Evolutionary conservation across 2,797 vertebrate species (phyloP).

Genomic region (Pelochelys cantorii): DNA sequence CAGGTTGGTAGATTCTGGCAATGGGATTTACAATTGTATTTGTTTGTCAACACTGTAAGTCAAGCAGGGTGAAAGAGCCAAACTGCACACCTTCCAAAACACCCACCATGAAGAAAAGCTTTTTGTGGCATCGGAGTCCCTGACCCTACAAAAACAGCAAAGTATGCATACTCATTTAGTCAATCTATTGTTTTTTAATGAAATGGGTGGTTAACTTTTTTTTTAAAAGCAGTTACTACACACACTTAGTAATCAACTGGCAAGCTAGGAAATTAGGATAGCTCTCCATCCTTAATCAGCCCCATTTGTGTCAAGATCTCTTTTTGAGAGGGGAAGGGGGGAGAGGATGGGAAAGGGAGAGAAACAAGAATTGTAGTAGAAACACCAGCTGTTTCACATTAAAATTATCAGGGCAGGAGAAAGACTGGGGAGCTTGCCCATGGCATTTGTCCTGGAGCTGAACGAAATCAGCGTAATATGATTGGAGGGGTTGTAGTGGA

Average conservation of each 20-base stretch:
- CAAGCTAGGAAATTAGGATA: neutral
- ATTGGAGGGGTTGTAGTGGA: neutral
- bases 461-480: neutral
- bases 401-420: neutral
- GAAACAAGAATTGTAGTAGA: neutral
- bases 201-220: neutral
- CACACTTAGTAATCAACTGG: neutral
- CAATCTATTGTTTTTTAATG: neutral
- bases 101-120: no score
- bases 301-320: neutral
- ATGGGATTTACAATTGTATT: neutral
- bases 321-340: neutral
- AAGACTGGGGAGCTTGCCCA: neutral
- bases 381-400: neutral
- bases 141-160: neutral
- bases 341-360: neutral
- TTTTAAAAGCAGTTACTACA: neutral
- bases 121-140: neutral
- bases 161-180: neutral
- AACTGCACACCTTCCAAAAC: neutral
- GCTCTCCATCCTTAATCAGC: neutral
- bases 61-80: neutral
- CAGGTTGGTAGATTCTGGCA: neutral
- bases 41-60: neutral
- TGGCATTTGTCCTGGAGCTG: neutral